A percentile compares a stretch with the other conserved stretches of the same genome.
These are phyloP conservation scores for Girardia tigrina DNA, from an alignment of 2,888 invertebrate genomes.

Conservation along the genomic window DNA sequence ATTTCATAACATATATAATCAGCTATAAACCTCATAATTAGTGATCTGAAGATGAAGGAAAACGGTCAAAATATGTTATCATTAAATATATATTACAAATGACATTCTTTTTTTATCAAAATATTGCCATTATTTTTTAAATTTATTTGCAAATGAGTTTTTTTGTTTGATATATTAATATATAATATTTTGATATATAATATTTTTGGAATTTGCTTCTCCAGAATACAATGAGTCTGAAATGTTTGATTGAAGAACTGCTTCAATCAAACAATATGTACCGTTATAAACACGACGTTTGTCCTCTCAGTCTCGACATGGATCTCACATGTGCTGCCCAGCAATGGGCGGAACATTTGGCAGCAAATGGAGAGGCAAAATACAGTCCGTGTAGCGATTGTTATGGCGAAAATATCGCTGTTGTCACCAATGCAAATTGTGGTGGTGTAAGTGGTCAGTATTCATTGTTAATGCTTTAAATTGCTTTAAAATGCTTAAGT, in stretches of 20 bases:
- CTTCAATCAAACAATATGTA: conserved; percentile 1
- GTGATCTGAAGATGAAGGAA: too few relatives aligned
- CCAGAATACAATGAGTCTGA: conserved; percentile 5
- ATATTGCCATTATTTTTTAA: too few relatives aligned
- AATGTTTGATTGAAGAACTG: conserved; percentile 12
- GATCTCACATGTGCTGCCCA: neutral
- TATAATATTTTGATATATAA: too few relatives aligned
- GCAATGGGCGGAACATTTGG: conserved; percentile 17
- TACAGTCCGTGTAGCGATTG: conserved; percentile 16
- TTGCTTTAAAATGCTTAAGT: too few relatives aligned
- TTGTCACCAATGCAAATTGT: conserved; percentile 12
- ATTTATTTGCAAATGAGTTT: too few relatives aligned
- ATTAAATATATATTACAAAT: too few relatives aligned
- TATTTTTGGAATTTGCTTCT: neutral
- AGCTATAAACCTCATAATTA: too few relatives aligned
- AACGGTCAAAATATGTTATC: too few relatives aligned
- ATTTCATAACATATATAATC: too few relatives aligned
- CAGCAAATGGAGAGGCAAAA: neutral
- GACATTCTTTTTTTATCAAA: too few relatives aligned
- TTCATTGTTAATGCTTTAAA: neutral
- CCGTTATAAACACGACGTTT: neutral
- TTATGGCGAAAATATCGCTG: conserved; percentile 7
- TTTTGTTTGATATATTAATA: too few relatives aligned
- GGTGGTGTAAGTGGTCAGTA: conserved; percentile 23
- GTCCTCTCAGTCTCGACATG: conserved; percentile 12